Evolutionary conservation across 2,888 invertebrate genomes (phyloP), one percentile per base, ranked within the genome.

Genomic region (Calameuta pallipes): DNA sequence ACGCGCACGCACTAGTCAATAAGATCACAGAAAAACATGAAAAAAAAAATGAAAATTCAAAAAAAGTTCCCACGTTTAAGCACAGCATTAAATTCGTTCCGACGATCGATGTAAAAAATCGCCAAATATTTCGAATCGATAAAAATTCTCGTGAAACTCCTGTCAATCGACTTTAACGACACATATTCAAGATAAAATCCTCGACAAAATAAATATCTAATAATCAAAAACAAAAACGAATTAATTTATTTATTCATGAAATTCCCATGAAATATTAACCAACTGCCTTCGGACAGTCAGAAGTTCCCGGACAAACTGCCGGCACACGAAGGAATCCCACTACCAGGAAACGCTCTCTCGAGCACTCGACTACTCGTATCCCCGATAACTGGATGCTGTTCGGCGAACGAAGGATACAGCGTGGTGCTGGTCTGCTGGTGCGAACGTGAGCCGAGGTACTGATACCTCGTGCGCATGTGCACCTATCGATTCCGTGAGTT

Each of bases 311-410:
- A 23, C 23, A 9, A 56, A 6, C 41, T 6, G 23, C 2, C 15
- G 41, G 23, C 41, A 23, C 23, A 56, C 23, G 6, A 23, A 15
- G 23, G 23, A 23, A 56, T 23, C 41, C 2, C 23, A 56, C 41
- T 56, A 23, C 9, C 41, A 56, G 41, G 41, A 15, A 56, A 56
- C 41, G 15, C 41, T 56, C 41, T 56, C 23, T 56, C 41, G 23
- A 56, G 41, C 23, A 23, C 23, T 56, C 41, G 41, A 23, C 41
- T 56, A 56, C 41, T 23, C 41, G 41, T 56, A 56, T 56, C 41
- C 41, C 86, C 85, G 86, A 85, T 85, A 82, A 89, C 90, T 90
- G 90, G 90, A 89, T 89, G 89, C 88, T 88, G 89, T 86, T 88
- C 87, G 86, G 89, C 85, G 87, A 23, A 23, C 41, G 23, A 88